Percentiles rank a stretch among this genome's conserved stretches.
These are phyloP conservation scores for Drosophila simulans DNA, from an alignment of 1,140 invertebrate genomes.

Conservation along the genomic window DNA sequence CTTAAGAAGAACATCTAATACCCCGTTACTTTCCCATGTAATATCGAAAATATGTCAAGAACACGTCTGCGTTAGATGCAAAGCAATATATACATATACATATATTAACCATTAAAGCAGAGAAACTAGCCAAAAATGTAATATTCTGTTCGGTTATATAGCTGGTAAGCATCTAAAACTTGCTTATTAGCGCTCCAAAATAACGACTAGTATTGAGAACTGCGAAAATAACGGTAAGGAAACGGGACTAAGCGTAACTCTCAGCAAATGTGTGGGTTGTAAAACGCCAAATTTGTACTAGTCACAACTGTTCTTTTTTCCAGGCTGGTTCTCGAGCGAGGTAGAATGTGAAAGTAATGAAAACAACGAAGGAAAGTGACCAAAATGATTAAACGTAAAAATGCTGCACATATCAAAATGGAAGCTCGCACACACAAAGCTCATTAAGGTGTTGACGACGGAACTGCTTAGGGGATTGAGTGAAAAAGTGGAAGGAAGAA, in stretches of 20 bases:
- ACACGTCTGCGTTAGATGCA: too few species aligned
- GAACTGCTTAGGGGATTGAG: not conserved
- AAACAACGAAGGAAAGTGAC: constrained; percentile 35
- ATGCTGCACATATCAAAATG: constrained; percentile 58
- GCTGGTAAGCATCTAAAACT: constrained; percentile 53
- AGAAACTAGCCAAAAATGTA: constrained; percentile 24
- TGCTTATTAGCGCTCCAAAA: constrained; percentile 3
- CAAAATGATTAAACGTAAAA: constrained; percentile 75
- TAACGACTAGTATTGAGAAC: not conserved
- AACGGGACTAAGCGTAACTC: constrained; percentile 10
- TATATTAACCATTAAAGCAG: too few species aligned
- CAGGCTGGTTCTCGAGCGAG: constrained; percentile 26
- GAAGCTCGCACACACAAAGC: constrained; percentile 40
- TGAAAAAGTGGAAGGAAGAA: not conserved
- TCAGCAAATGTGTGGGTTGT: constrained; percentile 46
- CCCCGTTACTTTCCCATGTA: too few species aligned
- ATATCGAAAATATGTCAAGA: too few species aligned
- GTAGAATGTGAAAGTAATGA: constrained; percentile 52
- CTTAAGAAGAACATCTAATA: too few species aligned
- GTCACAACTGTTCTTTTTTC: constrained; percentile 54
- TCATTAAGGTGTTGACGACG: constrained; percentile 45
- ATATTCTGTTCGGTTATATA: constrained; percentile 1
- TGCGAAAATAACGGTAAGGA: not conserved
- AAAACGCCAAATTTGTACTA: constrained; percentile 60
- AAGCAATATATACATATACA: too few species aligned